phyloP scores from a whole-genome alignment of 2,113 vertebrate species.

The Gopherus flavomarginatus region DNA sequence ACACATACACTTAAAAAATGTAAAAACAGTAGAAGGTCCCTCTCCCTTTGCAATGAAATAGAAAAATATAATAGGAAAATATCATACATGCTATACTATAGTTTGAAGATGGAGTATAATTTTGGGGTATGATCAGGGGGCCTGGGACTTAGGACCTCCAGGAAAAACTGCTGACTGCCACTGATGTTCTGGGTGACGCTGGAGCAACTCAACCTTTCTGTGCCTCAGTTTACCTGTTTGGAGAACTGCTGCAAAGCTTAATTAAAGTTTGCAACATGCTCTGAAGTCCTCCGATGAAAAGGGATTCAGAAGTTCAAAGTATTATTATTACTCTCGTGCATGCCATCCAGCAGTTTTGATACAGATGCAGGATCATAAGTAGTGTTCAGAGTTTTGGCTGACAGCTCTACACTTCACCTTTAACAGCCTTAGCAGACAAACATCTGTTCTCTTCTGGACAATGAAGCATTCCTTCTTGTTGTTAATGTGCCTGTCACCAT shows the following conservation, averaged over 20 bases:
- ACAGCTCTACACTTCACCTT: background rate
- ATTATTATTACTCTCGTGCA: conserved; percentile 15
- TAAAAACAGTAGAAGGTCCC: conserved; percentile 55
- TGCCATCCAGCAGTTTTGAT: background rate
- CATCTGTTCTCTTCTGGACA: background rate
- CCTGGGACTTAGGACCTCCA: background rate
- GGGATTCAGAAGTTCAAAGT: conserved; percentile 35
- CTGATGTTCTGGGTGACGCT: background rate
- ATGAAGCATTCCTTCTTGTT: background rate
- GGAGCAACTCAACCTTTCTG: conserved; percentile 1
- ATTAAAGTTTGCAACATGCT: conserved; percentile 47
- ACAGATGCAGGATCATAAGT: background rate
- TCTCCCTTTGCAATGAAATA: conserved; percentile 47
- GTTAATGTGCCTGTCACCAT: background rate
- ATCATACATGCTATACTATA: background rate
- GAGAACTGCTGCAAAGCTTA: background rate
- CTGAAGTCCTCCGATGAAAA: conserved; percentile 39
- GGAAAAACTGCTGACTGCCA: conserved; percentile 28
- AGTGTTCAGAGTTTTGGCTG: background rate
- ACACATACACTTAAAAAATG: conserved; percentile 60
- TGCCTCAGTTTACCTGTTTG: background rate
- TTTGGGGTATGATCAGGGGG: conserved; percentile 15
- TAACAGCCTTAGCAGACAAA: background rate
- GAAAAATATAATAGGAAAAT: conserved; percentile 30
- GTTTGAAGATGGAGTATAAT: background rate